Conservation (phyloP, 1,140 invertebrate genomes). For the Aphelenchoides besseyi region DNA sequence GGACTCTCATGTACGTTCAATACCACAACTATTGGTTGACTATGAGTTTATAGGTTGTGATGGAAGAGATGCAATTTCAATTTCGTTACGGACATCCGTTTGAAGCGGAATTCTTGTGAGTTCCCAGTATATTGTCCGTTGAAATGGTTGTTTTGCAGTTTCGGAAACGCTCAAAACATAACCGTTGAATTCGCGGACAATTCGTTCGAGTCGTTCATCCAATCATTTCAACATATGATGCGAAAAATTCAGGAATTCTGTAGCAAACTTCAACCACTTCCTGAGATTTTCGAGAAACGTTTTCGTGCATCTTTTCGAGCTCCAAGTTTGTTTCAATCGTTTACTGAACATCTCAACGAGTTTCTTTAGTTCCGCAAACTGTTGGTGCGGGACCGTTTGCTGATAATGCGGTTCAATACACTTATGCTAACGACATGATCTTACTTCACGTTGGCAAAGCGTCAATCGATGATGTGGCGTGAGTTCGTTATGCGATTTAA, state of each 20-base stretch:
- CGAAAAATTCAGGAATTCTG: neutral
- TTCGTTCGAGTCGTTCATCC: neutral
- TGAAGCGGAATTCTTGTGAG: neutral
- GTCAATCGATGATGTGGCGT: neutral
- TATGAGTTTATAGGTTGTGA: neutral
- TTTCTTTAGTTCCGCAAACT: neutral
- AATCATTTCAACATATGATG: neutral
- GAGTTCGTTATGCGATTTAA: no score
- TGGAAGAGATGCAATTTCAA: neutral
- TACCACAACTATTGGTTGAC: constrained; percentile 6
- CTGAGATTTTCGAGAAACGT: neutral
- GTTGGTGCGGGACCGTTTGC: neutral
- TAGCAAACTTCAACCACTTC: neutral
- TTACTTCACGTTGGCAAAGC: neutral
- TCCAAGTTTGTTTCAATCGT: neutral
- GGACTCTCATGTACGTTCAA: neutral
- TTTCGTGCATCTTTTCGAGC: neutral
- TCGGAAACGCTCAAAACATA: neutral
- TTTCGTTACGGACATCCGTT: neutral
- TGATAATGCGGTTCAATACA: neutral
- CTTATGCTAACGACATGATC: neutral
- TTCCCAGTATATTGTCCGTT: neutral
- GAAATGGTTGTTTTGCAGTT: neutral
- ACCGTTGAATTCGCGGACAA: neutral
- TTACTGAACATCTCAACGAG: neutral